Base-by-base conservation (phyloP, 1,140 invertebrate species). In the Psilanteris sp. region DNA sequence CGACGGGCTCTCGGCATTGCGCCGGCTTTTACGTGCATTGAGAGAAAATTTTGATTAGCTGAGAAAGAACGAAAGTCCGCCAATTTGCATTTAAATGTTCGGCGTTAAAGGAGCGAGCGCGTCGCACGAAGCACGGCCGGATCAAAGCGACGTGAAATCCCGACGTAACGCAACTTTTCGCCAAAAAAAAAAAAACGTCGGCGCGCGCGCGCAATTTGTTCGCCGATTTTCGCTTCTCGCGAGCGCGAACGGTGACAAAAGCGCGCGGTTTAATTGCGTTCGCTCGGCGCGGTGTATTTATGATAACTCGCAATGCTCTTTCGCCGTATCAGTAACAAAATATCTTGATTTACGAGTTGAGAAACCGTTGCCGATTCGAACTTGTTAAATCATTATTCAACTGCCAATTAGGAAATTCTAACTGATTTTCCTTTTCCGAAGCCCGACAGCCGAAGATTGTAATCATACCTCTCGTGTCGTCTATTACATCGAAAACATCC, bases 401-500 rank as follows among this genome's bases (percentile, higher is more conserved):
- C 37, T 34, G 10, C 46, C 39, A 36, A 43, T 61, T 46, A 54
- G 22, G 31, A 29, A 52, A 46, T 54, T 46, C 16, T 20, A 48
- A 34, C 7, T 16, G 10, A 37, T 29, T 54, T 39, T 26, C 10
- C 18, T 41, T 50, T 37, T 55, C 11, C 16, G 1, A n/a, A 4
- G 2, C 3, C 11, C 22, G 15, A 36, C 10, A 29, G 11, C 1
- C 10, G 4, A 32, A 70, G 66, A 70, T 70, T 31, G 68, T 57
- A 34, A 62, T 72, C 57, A 9, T 55, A 48, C 14, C 22, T 34
- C 52, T 34, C 52, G 57, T 55, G 36, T 62, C 48, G 46, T 71
- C 36, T 43, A 31, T 55, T 62, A 16, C 41, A 13, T 46, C 37
- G 3, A 52, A 61, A 61, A 29, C 46, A 46, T 70, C 36, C 66